Base-by-base conservation (phyloP, 1,140 invertebrate genomes). In the Rhagoletis pomonella region DNA sequence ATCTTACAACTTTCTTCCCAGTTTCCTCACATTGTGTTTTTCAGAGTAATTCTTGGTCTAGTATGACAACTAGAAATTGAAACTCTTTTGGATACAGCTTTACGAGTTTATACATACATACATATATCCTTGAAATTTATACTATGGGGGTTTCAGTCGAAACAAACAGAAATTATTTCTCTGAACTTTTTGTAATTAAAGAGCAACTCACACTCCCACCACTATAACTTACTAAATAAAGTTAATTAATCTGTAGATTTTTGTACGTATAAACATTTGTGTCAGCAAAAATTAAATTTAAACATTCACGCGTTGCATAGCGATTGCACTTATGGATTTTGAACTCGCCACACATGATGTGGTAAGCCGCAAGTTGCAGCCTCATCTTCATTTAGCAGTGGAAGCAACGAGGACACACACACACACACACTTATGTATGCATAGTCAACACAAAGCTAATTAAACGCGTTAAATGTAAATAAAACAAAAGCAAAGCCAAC, bases 381-480 rank as follows among this genome's bases (percentile, higher is more conserved):
- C 4, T 17, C 60, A 62, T 17, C 60, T 62, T 14, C 12, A 17
- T 14, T 14, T 14, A n/a, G 60, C 4, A 62, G 4, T 77, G 65
- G 9, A 44, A 4, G 42, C 42, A 47, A 47, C 12, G 3, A 44
- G 67, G 6, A 44, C 10, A 47, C 14, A 73, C 42, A 14, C 67
- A 47, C 5, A n/a, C 6, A 17, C 14, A 47, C 4, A 47, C 12
- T 6, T 5, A 2, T 17, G 12, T 10, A 44, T 14, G 44, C 42
- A 29, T 4, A 55, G 44, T 42, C 39, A 39, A 60, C 50, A 85
- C 62, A 62, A 85, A 62, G 84, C 84, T 85, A 85, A 85, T 85
- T 85, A 85, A 60, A 85, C 50, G 84, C 84, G 84, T 62, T 62
- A 81, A 81, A 81, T 62, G 55, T 62, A 62, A 85, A 59, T 85